Conservation (phyloP, 1,140 invertebrate species). For the Hycleus phaleratus region DNA sequence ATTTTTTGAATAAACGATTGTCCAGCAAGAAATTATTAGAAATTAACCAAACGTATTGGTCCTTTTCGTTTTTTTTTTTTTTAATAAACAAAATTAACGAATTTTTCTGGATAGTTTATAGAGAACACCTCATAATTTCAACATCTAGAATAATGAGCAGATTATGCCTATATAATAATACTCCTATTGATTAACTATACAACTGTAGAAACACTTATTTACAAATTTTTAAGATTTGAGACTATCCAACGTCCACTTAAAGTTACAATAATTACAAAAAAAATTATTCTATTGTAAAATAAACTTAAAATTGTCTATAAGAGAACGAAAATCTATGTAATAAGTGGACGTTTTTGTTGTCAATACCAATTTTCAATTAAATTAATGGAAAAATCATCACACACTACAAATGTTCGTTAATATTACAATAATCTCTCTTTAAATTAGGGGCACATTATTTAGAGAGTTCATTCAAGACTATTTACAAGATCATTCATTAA, state of each 20-base stretch:
- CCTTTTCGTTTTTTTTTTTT: no score
- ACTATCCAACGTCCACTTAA: constrained; percentile 2
- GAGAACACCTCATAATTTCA: constrained; percentile 15
- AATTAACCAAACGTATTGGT: no score
- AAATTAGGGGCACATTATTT: background rate
- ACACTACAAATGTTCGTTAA: constrained; percentile 1
- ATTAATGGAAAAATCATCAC: constrained; percentile 2
- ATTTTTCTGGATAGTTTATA: background rate
- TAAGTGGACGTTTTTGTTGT: no score
- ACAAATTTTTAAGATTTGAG: constrained; percentile 11
- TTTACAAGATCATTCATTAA: no score
- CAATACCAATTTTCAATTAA: constrained; percentile 1
- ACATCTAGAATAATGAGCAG: constrained; percentile 23
- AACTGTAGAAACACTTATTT: constrained; percentile 25
- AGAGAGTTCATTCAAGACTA: no score
- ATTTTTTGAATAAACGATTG: no score
- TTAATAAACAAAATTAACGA: no score
- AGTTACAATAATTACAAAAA: background rate
- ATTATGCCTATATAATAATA: constrained; percentile 19
- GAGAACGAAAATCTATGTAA: no score
- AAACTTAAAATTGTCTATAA: no score
- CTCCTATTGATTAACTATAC: constrained; percentile 22
- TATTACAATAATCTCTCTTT: constrained; percentile 1
- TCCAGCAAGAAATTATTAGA: no score
- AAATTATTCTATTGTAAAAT: background rate